Percentiles rank a stretch among this genome's conserved stretches.
Conservation (phyloP, 2,797 vertebrate genomes). For the Peromyscus aztecus region DNA sequence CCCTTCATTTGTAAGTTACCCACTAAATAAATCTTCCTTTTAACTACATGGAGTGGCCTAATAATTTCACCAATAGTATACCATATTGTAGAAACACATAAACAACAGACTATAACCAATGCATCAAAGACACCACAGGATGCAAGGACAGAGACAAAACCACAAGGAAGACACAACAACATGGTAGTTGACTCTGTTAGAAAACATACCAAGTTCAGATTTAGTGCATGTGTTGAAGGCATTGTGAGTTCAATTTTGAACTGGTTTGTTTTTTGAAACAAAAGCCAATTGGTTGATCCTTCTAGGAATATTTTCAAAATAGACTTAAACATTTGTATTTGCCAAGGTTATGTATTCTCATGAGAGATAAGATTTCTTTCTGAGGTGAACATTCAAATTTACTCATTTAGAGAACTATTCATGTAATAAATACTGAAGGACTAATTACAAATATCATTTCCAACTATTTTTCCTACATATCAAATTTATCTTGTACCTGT, state of each 20-base stretch:
- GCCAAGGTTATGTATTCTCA: not conserved
- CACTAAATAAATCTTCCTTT: no score
- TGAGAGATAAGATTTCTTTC: not conserved
- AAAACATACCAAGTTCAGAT: not conserved
- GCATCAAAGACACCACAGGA: not conserved
- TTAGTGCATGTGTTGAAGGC: not conserved
- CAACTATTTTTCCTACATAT: not conserved
- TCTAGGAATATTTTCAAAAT: not conserved
- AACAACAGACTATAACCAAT: not conserved
- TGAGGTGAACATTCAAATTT: not conserved
- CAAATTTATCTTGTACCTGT: conserved; percentile 8
- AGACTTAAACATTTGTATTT: not conserved
- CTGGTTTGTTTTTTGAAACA: not conserved
- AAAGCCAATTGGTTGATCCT: not conserved
- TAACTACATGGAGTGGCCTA: no score
- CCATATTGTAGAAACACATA: not conserved
- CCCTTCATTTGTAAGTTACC: no score
- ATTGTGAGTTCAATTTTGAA: conserved; percentile 7
- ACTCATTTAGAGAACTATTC: not conserved
- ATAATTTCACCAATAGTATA: not conserved
- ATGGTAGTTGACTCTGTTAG: not conserved
- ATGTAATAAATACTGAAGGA: not conserved
- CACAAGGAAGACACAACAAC: not conserved
- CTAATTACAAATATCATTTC: not conserved
- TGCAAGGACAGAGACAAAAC: not conserved